Conservation (phyloP, 2,797 vertebrate genomes). For the Labeo calbasu region DNA sequence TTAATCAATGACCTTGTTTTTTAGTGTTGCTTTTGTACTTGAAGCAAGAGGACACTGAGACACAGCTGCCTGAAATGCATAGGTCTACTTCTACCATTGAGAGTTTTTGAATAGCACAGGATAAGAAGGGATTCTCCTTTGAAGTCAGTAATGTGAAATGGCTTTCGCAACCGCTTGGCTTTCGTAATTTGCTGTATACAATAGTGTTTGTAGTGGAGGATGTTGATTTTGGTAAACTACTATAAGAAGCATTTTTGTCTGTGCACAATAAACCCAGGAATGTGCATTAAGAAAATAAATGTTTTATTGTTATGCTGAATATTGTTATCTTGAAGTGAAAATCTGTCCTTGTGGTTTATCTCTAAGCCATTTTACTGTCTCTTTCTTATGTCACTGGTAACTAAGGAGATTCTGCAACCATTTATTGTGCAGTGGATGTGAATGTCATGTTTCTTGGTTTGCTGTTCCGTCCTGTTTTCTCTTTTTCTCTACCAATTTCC, state of each 20-base stretch:
- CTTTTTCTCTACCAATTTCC: not conserved
- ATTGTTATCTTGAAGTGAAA: not conserved
- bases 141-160: not conserved
- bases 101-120: not conserved
- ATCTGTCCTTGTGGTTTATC: not conserved
- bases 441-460: not conserved
- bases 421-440: not conserved
- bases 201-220: too few relatives aligned
- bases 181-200: not conserved
- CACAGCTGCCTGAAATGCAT: not conserved
- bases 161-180: not conserved
- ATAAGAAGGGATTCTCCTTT: not conserved
- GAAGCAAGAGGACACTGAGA: not conserved
- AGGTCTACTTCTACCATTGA: not conserved
- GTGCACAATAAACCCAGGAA: not conserved
- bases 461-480: not conserved
- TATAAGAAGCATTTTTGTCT: too few relatives aligned
- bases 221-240: too few relatives aligned
- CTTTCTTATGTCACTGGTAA: not conserved
- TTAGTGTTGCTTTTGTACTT: not conserved
- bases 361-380: not conserved
- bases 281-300: not conserved
- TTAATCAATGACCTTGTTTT: not conserved
- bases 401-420: not conserved
- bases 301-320: not conserved